These are phyloP conservation scores for Scotopteryx bipunctaria DNA, from an alignment of 2,888 invertebrate genomes.

Conservation along the genomic window DNA sequence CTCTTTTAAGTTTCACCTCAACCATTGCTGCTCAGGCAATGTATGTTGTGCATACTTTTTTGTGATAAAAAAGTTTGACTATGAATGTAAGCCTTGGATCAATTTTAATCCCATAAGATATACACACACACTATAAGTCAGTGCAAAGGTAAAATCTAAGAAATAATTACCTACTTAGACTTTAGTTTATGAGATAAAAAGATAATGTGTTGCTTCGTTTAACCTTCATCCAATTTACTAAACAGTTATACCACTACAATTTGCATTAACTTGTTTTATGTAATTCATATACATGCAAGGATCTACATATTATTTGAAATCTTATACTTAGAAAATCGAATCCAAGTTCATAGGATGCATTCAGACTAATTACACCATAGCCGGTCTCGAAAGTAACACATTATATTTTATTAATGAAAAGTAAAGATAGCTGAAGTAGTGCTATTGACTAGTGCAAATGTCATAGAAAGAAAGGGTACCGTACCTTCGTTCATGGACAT, in stretches of 20 bases:
- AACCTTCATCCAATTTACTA: conserved; percentile 53
- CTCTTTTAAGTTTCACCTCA: conserved; percentile 18
- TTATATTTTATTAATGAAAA: too few species aligned
- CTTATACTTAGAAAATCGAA: too few species aligned
- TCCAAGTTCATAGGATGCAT: too few species aligned
- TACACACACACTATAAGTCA: conserved; percentile 70
- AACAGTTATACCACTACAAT: too few species aligned
- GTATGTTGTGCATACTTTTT: conserved; percentile 28
- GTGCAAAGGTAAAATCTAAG: conserved; percentile 68
- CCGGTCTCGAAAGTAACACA: too few species aligned
- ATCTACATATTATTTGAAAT: conserved; percentile 24
- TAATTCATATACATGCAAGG: too few species aligned
- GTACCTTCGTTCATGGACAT: too few species aligned
- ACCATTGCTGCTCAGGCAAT: conserved; percentile 47
- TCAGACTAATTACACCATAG: too few species aligned
- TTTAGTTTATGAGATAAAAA: conserved; percentile 61
- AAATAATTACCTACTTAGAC: conserved; percentile 66
- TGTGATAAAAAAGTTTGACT: conserved; percentile 43
- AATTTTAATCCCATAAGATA: conserved; percentile 75
- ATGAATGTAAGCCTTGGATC: conserved; percentile 54
- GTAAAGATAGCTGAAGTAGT: too few species aligned
- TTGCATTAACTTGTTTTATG: conserved; percentile 51
- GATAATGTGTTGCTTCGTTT: conserved; percentile 47
- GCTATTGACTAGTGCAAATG: too few species aligned
- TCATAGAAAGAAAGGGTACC: too few species aligned